phyloP scores from a whole-genome alignment of 2,888 invertebrate genomes.

The Tetramorium bicarinatum region DNA sequence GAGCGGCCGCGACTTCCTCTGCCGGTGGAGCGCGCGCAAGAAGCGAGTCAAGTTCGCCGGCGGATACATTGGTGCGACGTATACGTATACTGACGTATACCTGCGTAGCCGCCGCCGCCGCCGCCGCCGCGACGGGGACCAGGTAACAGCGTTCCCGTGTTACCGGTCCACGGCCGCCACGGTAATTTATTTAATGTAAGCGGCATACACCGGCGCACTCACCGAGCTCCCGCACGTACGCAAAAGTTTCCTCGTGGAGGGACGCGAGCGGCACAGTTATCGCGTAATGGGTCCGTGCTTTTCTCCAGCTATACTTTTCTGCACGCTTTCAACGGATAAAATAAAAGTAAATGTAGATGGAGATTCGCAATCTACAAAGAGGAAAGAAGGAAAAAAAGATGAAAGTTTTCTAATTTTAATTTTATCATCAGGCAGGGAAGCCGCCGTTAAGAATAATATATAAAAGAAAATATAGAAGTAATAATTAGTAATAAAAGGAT shows the following conservation, averaged over 20 bases:
- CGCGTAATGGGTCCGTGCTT: constrained; percentile 33
- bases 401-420: not conserved
- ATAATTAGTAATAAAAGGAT: not conserved
- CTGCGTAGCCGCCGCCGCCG: not conserved
- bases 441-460: not conserved
- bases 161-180: constrained; percentile 81
- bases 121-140: constrained; percentile 64
- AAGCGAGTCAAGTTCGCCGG: constrained; percentile 76
- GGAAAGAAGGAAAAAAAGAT: too few species aligned
- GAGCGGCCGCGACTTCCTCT: constrained; percentile 45
- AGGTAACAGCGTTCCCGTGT: constrained; percentile 84
- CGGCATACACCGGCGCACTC: constrained; percentile 21
- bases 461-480: not conserved
- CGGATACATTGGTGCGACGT: too few species aligned
- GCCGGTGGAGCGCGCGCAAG: constrained; percentile 67
- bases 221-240: constrained; percentile 2
- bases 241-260: constrained; percentile 14
- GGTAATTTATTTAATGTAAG: constrained; percentile 83
- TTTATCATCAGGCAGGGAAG: not conserved
- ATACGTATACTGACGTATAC: too few species aligned
- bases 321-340: constrained; percentile 13
- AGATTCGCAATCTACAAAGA: not conserved
- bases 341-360: not conserved
- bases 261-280: constrained; percentile 44
- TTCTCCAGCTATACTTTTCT: constrained; percentile 19